Conservation (phyloP, 2,113 vertebrate genomes). For the Trochalopteron elliotii region DNA sequence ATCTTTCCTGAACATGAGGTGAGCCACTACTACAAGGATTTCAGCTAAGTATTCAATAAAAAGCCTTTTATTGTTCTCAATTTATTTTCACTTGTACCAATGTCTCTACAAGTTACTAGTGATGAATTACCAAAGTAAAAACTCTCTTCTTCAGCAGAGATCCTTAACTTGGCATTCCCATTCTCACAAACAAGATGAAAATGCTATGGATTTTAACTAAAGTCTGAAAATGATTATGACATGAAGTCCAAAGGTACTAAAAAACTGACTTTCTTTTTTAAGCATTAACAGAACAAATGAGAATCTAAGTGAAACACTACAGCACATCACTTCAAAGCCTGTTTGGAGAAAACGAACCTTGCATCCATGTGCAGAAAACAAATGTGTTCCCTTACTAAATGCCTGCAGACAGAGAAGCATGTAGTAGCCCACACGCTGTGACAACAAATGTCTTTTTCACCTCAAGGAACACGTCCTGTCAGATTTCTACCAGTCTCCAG, state of each 20-base stretch:
- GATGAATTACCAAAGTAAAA: background rate
- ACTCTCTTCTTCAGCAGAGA: background rate
- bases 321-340: background rate
- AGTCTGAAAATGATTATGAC: background rate
- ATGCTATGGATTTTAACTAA: background rate
- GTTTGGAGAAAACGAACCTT: background rate
- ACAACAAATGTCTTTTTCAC: background rate
- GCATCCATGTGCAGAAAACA: background rate
- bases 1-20: background rate
- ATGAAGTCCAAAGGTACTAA: background rate
- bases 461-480: background rate
- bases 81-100: conserved; percentile 16
- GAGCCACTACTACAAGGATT: background rate
- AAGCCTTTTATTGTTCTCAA: background rate
- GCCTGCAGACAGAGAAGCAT: background rate
- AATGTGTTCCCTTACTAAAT: background rate
- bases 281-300: background rate
- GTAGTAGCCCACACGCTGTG: background rate
- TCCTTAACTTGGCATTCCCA: background rate
- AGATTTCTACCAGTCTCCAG: background rate
- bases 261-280: background rate
- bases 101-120: background rate
- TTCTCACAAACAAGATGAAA: conserved; percentile 15
- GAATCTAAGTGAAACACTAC: background rate
- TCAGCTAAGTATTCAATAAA: background rate